These are phyloP conservation scores for Ciconia boyciana DNA, from an alignment of 2,113 vertebrate species.

Conservation along the genomic window DNA sequence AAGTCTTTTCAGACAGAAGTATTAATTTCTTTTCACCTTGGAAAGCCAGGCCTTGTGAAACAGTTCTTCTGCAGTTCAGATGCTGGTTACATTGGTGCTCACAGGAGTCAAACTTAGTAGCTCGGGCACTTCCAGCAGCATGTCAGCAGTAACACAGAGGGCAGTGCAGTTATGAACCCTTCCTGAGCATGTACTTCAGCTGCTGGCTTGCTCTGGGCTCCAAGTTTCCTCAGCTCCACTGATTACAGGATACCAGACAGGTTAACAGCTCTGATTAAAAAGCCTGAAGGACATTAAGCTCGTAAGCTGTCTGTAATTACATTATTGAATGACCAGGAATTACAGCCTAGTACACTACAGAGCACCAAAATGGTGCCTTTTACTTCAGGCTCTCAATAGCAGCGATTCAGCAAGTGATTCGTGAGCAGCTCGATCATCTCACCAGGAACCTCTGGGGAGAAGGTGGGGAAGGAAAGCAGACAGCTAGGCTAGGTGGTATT, in stretches of 20 bases:
- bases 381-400: neutral
- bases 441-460: neutral
- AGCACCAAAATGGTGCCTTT: neutral
- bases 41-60: neutral
- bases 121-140: neutral
- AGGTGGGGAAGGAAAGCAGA: neutral
- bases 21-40: neutral
- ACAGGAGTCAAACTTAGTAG: neutral
- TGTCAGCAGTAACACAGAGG: neutral
- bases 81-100: neutral
- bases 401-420: neutral
- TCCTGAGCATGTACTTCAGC: neutral
- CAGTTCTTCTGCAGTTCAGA: neutral
- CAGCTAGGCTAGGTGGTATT: neutral
- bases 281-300: neutral
- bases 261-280: neutral
- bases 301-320: neutral
- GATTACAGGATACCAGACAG: neutral
- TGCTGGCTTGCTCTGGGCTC: neutral
- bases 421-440: neutral
- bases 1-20: neutral
- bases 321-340: neutral
- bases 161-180: neutral
- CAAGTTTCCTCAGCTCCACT: neutral
- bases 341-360: neutral